Evolutionary conservation across 2,888 invertebrate genomes (phyloP), one percentile per base, ranked within the genome.

Genomic region (Teinopalpus imperialis): DNA sequence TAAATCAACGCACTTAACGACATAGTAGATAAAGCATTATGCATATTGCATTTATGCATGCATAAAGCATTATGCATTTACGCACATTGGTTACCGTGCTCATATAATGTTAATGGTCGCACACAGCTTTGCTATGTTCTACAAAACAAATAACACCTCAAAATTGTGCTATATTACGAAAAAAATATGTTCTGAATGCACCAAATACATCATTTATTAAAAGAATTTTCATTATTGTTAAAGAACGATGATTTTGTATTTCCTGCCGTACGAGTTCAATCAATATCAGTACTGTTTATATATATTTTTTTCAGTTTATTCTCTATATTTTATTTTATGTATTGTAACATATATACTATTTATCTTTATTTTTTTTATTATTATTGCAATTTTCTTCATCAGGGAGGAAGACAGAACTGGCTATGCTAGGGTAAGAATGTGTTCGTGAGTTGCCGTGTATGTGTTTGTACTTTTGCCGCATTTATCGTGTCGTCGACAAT

Each of bases 401-500:
- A 90, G 89, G 89, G 89, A 89, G 87, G 89, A 87, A 80, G 89
- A 89, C 82, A 85, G 81, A 79, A 78, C 80, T 79, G 89, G 88
- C 83, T 89, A 80, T 89, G 85, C 71, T 83, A 87, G 89, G 89
- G 89, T 89, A 89, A 89, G 89, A 75, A 57, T 68, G 78, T 81
- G 81, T 85, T 83, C 69, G 65, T 81, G 82, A 74, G 68, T 74
- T 80, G 79, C 72, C 70, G 74, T 82, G 81, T 79, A 69, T 76
- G 74, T 74, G 66, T 71, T 71, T 74, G 69, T 63, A 52, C 53
- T 54, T 67, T 69, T 68, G 67, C 71, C 74, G 78, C 80, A 74
- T 74, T 68, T 65, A 63, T 55, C 57, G 56, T 57, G 54, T 61
- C 52, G 49, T 43, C 57, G 51, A 54, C 44, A 42, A 49, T 53